Evolutionary conservation across 2,797 vertebrate genomes (phyloP).

Genomic region (Cryptoprocta ferox): DNA sequence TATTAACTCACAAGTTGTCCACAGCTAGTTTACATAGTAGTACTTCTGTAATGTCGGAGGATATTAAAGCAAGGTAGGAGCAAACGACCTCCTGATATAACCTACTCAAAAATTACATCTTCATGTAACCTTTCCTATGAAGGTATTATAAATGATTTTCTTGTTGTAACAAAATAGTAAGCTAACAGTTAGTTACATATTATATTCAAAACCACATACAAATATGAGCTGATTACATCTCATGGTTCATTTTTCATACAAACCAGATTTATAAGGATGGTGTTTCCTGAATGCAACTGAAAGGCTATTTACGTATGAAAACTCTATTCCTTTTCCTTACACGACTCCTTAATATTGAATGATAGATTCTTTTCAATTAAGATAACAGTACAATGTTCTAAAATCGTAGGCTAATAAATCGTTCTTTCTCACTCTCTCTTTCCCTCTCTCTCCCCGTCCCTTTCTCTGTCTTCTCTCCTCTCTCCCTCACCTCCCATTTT

Average conservation of each 20-base stretch:
- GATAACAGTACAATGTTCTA: background rate
- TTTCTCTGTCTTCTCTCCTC: background rate
- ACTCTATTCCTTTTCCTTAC: background rate
- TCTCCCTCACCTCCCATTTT: background rate
- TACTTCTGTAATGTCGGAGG: background rate
- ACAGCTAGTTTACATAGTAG: background rate
- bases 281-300: constrained; percentile 29
- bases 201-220: constrained; percentile 31
- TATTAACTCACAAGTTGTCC: constrained; percentile 27
- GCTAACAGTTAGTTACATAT: constrained; percentile 29
- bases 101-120: background rate
- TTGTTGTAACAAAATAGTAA: background rate
- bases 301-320: constrained; percentile 32
- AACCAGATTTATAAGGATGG: constrained; percentile 22
- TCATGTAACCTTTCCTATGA: constrained; percentile 13
- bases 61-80: background rate
- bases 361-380: constrained; percentile 38
- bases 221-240: background rate
- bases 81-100: constrained; percentile 39
- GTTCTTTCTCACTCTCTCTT: background rate
- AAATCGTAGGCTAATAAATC: background rate
- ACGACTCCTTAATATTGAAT: background rate
- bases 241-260: constrained; percentile 16
- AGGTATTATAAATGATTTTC: constrained; percentile 30
- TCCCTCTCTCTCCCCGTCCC: background rate